phyloP scores from a whole-genome alignment of 2,113 vertebrate genomes.

The Megalops atlanticus region DNA sequence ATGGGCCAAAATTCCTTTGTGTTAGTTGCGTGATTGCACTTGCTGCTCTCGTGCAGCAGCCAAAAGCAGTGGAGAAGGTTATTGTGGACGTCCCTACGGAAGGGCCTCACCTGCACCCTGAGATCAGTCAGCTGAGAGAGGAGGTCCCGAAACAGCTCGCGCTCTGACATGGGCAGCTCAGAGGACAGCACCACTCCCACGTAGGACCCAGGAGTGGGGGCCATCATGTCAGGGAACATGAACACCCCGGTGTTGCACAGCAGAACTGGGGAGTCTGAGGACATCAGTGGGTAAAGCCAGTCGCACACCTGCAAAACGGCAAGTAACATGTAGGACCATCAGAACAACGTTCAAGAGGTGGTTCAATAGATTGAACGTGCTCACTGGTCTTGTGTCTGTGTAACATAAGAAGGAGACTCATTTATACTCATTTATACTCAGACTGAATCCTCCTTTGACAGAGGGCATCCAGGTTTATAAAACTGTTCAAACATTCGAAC shows the following conservation, averaged over 20 bases:
- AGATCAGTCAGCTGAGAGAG: conserved; percentile 92
- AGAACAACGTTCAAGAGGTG: neutral
- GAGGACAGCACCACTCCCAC: conserved; percentile 93
- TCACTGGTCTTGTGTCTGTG: neutral
- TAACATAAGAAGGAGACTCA: neutral
- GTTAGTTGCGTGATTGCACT: neutral
- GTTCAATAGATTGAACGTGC: neutral
- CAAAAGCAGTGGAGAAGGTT: neutral
- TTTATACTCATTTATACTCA: neutral
- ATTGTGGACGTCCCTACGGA: neutral
- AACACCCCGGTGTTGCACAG: conserved; percentile 90
- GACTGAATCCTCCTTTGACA: too few relatives aligned
- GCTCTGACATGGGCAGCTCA: conserved; percentile 80
- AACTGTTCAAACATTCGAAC: too few relatives aligned
- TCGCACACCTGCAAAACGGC: conserved; percentile 83
- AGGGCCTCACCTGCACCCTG: conserved; percentile 82
- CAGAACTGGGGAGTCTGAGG: conserved; percentile 83
- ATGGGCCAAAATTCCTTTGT: neutral
- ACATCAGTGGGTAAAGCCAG: conserved; percentile 93
- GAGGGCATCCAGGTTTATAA: too few relatives aligned
- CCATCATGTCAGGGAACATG: conserved; percentile 95
- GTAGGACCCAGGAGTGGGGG: conserved; percentile 81
- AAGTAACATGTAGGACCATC: neutral
- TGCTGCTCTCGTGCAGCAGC: neutral
- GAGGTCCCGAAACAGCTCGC: conserved; percentile 85